phyloP scores from a whole-genome alignment of 2,888 invertebrate genomes.

The Chloroclysta siterata region DNA sequence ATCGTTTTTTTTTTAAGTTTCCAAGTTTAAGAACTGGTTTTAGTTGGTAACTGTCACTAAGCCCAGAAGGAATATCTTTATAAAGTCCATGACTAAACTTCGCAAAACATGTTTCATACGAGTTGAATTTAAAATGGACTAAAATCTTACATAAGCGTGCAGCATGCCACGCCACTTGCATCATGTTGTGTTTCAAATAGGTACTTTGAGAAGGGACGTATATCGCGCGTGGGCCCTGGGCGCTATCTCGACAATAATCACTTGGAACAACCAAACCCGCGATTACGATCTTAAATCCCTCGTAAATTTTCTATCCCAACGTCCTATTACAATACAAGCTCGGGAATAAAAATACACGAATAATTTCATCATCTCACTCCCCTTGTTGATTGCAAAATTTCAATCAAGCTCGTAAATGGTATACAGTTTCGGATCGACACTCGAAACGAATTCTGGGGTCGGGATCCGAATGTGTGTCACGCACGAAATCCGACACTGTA shows the following conservation, averaged over 20 bases:
- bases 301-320: constrained; percentile 80
- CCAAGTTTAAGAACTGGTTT: too few relatives aligned
- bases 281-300: constrained; percentile 82
- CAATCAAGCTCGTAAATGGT: constrained; percentile 84
- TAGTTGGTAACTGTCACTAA: too few relatives aligned
- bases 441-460: constrained; percentile 79
- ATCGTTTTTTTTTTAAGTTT: too few relatives aligned
- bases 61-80: too few relatives aligned
- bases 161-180: not conserved
- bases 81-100: too few relatives aligned
- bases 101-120: too few relatives aligned
- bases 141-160: not conserved
- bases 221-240: constrained; percentile 70
- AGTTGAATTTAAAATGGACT: too few relatives aligned
- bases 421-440: constrained; percentile 80
- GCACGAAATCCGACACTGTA: constrained; percentile 53
- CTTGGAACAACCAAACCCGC: constrained; percentile 81
- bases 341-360: constrained; percentile 80
- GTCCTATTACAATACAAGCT: constrained; percentile 74
- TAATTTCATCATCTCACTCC: constrained; percentile 81
- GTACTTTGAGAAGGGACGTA: constrained; percentile 36
- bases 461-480: constrained; percentile 47
- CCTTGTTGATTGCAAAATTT: constrained; percentile 84
- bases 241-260: constrained; percentile 80
- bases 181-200: not conserved